Base-by-base conservation (phyloP, 2,113 vertebrate species). In the Ciconia boyciana region DNA sequence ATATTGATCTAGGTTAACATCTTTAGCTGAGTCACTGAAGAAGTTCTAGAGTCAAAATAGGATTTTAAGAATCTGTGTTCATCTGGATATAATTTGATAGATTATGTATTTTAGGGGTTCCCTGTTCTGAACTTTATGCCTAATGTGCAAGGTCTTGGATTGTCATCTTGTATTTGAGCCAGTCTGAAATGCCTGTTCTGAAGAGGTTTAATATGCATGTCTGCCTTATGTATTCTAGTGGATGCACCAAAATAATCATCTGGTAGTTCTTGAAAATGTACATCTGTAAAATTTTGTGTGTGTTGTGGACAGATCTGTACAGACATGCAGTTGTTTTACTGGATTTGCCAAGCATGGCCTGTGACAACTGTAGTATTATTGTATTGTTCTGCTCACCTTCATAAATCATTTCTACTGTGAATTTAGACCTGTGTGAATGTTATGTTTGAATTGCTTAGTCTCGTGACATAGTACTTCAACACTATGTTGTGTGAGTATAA, bases 201-300 rank as follows among this genome's bases (percentile, higher is more conserved):
- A 9, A 26, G 7, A 55, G 21, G 8, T 55, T 61, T 44, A 22
- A 8, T 29, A 6, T 7, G 10, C 17, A 1, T 7, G 3, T 9
- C 32, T 72, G 60, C 79, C 15, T 51, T 29, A 7, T 15, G 19
- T 55, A 26, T 90, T 25, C 19, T 15, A 5, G 8, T n/a, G 60
- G 34, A 2, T 34, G n/a, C 48, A 22, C 24, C 43, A 22, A 29
- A 65, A 26, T 10, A 36, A 3, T 72, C n/a, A 21, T 39, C 46
- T 72, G 62, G 5, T 4, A 11, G 13, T 7, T 64, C 41, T 41
- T 34, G 41, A 22, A 65, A 76, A 48, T 8, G 4, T 13, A 0
- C 3, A 4, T 52, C 44, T 48, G 34, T 69, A 44, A 8, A 28
- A 13, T 20, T 6, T 13, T 41, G 4, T 4, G 0, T 17, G 41